Conservation (phyloP, 2,888 invertebrate genomes). For the Tetanocera ferruginea region DNA sequence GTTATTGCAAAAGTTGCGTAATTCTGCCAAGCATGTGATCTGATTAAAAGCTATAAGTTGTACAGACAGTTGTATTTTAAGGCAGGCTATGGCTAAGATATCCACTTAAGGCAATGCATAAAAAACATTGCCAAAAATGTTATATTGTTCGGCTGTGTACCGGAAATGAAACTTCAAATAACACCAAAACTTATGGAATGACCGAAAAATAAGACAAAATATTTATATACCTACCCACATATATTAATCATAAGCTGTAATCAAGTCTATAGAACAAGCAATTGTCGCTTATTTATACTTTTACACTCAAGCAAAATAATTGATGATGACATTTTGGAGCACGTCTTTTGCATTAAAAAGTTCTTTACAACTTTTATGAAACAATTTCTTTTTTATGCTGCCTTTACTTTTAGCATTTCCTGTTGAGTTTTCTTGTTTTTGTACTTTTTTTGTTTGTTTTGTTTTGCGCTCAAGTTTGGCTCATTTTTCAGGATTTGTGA, state of each 20-base stretch:
- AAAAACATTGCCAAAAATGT: not conserved
- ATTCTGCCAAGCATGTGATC: slow-evolving; percentile 6
- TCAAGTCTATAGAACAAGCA: too few species aligned
- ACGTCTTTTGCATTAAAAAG: slow-evolving; percentile 24
- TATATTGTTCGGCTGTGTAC: not conserved
- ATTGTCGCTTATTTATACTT: not conserved
- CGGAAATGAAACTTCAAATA: not conserved
- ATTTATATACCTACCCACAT: too few species aligned
- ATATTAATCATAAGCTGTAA: too few species aligned
- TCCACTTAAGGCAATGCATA: not conserved
- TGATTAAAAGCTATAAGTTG: slow-evolving; percentile 12
- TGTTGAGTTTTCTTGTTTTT: not conserved
- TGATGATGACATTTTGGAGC: slow-evolving; percentile 22
- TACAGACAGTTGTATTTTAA: too few species aligned
- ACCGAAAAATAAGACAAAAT: too few species aligned
- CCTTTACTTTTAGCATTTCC: not conserved
- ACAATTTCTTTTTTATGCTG: not conserved
- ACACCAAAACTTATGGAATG: too few species aligned
- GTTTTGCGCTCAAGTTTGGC: slow-evolving; percentile 17
- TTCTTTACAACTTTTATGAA: not conserved
- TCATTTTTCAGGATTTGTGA: slow-evolving; percentile 30
- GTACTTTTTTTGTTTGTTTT: not conserved
- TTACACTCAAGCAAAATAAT: slow-evolving; percentile 19
- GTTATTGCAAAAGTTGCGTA: slow-evolving; percentile 21
- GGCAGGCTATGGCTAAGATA: too few species aligned